Base-by-base conservation (phyloP, 2,113 vertebrate genomes). In the Amphiprion percula region DNA sequence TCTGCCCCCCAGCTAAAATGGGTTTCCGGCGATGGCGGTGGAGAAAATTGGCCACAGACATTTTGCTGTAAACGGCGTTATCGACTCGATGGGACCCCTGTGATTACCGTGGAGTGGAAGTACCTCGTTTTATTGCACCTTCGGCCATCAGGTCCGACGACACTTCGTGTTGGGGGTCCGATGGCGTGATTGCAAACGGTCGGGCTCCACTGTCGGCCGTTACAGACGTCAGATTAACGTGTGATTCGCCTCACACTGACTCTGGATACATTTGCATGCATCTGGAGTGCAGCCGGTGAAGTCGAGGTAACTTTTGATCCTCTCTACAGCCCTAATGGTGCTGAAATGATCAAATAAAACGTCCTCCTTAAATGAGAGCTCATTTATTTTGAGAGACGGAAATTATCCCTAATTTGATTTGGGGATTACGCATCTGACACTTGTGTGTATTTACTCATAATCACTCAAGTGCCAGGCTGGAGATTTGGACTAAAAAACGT, bases 1-100 rank as follows among this genome's bases (percentile, higher is more conserved):
- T 6, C 30, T 6, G 2, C 30, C 30, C 30, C 30, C 30, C 1
- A 17, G 83, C 72, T 67, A 65, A 88, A 90, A 91, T 85, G 76
- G 86, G 59, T 90, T 90, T 87, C 67, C 73, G 24, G 68, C 68
- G 46, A 70, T 74, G 66, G 85, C 66, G 23, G 83, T 46, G 26
- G 79, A 86, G 87, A 80, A 91, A 92, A 91, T 90, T 84, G 87
- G 78, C 23, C 24, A 1, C 61, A 84, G 86, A 85, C 88, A 74
- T 37, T 85, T 88, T 81, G 88, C 84, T 85, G 84, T 86, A 85
- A 90, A 85, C n/a, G 82, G 74, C 64, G 80, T 87, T 82, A 84
- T 91, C 58, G 79, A 78, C 83, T 82, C 68, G 89, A 92, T 91
- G 39, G 88, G 82, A 74, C 87, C 86, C 90, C 80, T 72, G 87